Evolutionary conservation across 2,888 invertebrate species (phyloP).

Genomic region (Drosophila maculinotata): DNA sequence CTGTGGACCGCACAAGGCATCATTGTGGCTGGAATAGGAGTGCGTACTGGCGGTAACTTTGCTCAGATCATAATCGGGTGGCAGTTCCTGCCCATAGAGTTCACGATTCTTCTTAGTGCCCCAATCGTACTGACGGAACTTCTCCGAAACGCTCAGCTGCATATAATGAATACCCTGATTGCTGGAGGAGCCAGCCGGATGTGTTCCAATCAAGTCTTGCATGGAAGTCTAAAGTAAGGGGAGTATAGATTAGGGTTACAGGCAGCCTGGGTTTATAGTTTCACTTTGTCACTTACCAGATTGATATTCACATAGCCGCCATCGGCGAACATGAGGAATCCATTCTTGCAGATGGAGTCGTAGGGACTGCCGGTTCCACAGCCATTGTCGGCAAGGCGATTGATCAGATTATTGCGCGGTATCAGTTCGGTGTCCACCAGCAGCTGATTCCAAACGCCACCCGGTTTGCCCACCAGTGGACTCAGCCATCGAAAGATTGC

Average conservation of each 20-base stretch:
- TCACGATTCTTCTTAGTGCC: conserved; percentile 69
- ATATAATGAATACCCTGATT: conserved; percentile 82
- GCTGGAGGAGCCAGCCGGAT: conserved; percentile 80
- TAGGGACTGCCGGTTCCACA: conserved; percentile 57
- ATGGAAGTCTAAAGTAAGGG: conserved; percentile 58
- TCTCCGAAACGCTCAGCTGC: conserved; percentile 65
- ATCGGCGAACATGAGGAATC: conserved; percentile 68
- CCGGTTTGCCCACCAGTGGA: conserved; percentile 78
- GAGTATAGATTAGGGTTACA: neutral
- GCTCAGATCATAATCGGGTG: conserved; percentile 79
- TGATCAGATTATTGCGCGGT: conserved; percentile 68
- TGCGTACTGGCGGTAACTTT: conserved; percentile 74
- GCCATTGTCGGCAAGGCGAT: conserved; percentile 68
- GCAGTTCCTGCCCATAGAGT: conserved; percentile 67
- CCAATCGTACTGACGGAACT: conserved; percentile 81
- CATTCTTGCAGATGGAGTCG: conserved; percentile 65
- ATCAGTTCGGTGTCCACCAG: conserved; percentile 72
- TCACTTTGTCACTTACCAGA: conserved; percentile 60
- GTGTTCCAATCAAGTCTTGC: conserved; percentile 74
- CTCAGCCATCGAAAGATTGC: conserved; percentile 84
- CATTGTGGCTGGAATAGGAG: conserved; percentile 78
- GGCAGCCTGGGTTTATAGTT: too few relatives aligned
- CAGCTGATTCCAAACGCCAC: conserved; percentile 65
- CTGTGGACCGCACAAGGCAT: conserved; percentile 73
- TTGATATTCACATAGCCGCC: conserved; percentile 76